phyloP scores from a whole-genome alignment of 2,888 invertebrate genomes.

The Drymonia ruficornis region DNA sequence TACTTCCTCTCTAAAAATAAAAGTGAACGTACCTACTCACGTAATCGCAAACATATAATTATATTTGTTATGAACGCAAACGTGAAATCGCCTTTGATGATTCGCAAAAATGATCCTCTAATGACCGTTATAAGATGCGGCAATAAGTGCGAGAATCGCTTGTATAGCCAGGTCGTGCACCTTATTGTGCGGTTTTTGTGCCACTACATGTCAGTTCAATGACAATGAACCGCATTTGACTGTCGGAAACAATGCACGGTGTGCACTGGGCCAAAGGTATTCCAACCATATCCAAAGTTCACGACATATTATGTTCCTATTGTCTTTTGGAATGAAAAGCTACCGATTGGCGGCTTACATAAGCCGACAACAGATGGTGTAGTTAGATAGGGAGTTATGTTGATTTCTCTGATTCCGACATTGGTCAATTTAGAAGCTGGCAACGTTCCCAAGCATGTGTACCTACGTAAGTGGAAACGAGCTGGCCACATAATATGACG shows the following conservation, averaged over 20 bases:
- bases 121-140: slow-evolving; percentile 31
- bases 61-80: slow-evolving; percentile 54
- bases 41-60: slow-evolving; percentile 61
- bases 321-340: no score
- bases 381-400: not conserved
- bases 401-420: no score
- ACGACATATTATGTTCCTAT: no score
- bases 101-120: slow-evolving; percentile 37
- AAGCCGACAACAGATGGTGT: no score
- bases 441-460: no score
- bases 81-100: slow-evolving; percentile 49
- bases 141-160: slow-evolving; percentile 44
- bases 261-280: slow-evolving; percentile 1
- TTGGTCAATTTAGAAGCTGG: no score
- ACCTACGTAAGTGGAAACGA: no score
- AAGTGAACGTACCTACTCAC: slow-evolving; percentile 72
- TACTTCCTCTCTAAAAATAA: slow-evolving; percentile 76
- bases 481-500: no score
- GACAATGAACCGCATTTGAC: slow-evolving; percentile 50
- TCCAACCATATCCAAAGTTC: not conserved
- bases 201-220: slow-evolving; percentile 45
- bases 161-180: slow-evolving; percentile 24
- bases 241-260: slow-evolving; percentile 1
- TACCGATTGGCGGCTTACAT: no score
- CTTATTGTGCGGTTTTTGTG: slow-evolving; percentile 36